phyloP scores from a whole-genome alignment of 2,113 vertebrate genomes.

The Oncorhynchus mykiss region DNA sequence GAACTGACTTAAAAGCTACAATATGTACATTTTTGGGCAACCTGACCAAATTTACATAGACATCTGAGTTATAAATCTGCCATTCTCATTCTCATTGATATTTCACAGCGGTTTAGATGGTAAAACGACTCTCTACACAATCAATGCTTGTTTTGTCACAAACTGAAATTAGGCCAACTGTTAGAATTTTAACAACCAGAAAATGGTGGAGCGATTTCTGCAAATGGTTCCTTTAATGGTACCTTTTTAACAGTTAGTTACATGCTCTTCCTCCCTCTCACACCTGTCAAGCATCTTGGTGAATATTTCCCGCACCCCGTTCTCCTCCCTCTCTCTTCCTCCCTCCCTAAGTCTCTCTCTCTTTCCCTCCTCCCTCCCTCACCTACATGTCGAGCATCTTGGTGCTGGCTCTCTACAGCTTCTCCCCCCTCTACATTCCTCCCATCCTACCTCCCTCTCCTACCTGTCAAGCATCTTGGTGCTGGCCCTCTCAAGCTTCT shows the following conservation, averaged over 20 bases:
- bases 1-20: neutral
- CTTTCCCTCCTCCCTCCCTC: neutral
- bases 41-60: too few species aligned
- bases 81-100: too few species aligned
- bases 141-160: too few species aligned
- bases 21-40: too few species aligned
- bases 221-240: neutral
- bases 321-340: neutral
- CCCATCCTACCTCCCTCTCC: conserved; percentile 2
- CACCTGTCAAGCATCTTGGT: conserved; percentile 98
- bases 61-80: too few species aligned
- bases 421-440: conserved; percentile 32
- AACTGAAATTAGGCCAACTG: too few species aligned
- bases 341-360: neutral
- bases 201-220: too few species aligned
- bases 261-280: neutral
- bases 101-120: too few species aligned
- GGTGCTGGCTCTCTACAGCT: too few species aligned
- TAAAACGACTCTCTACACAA: too few species aligned
- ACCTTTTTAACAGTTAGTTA: neutral
- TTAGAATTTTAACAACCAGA: too few species aligned
- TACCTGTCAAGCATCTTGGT: conserved; percentile 98
- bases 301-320: conserved; percentile 62
- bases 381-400: neutral
- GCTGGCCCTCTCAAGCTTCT: conserved; percentile 95